Evolutionary conservation across 2,888 invertebrate genomes (phyloP).

Genomic region (Onthophagus sagittarius): DNA sequence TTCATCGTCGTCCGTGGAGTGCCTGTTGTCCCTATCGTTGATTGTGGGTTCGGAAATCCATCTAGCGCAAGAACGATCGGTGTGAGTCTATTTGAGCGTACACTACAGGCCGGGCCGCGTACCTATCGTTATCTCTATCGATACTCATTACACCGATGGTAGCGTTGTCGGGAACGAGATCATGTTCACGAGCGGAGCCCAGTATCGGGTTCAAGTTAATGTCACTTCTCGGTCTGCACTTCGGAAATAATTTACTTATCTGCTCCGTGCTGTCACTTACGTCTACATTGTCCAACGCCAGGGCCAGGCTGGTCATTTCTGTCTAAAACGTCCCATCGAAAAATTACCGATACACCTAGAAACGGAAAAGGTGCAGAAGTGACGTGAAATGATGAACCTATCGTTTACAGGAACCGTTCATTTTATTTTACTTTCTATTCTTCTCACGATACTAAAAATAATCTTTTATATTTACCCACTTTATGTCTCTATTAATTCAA

Average conservation of each 20-base stretch:
- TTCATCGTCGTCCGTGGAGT: conserved; percentile 51
- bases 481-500: too few species aligned
- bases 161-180: conserved; percentile 47
- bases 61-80: conserved; percentile 35
- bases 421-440: not conserved
- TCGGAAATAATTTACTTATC: conserved; percentile 81
- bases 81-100: conserved; percentile 2
- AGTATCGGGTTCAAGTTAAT: conserved; percentile 55
- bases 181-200: conserved; percentile 45
- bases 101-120: conserved; percentile 19
- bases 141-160: conserved; percentile 50
- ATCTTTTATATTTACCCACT: too few species aligned
- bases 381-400: not conserved
- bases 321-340: conserved; percentile 11
- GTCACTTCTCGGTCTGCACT: conserved; percentile 73
- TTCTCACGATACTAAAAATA: not conserved
- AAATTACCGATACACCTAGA: conserved; percentile 4
- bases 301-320: conserved; percentile 50
- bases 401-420: not conserved
- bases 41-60: conserved; percentile 47
- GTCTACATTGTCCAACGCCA: conserved; percentile 49
- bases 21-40: conserved; percentile 40
- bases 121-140: conserved; percentile 51
- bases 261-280: conserved; percentile 61
- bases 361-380: not conserved